phyloP scores from a whole-genome alignment of 1,140 invertebrate species.

The Calliphora vicina region DNA sequence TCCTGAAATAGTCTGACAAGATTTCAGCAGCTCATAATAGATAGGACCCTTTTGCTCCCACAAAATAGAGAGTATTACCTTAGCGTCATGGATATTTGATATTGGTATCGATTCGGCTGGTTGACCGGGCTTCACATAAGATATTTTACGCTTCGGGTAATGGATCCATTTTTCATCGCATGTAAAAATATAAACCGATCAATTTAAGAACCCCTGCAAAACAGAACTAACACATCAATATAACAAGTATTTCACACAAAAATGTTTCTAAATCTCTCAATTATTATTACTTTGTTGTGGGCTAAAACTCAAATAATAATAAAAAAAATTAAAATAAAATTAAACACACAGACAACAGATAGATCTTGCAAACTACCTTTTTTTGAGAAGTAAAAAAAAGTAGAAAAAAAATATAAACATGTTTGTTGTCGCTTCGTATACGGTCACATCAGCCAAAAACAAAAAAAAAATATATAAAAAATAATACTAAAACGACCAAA shows the following conservation, averaged over 20 bases:
- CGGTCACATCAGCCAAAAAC: slow-evolving; percentile 30
- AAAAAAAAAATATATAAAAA: not conserved
- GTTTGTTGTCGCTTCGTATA: slow-evolving; percentile 22
- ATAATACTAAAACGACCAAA: not conserved
- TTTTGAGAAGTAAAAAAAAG: not conserved
- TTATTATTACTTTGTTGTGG: not conserved
- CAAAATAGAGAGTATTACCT: no score
- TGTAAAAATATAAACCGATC: no score
- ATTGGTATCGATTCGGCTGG: no score
- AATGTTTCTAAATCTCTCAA: not conserved
- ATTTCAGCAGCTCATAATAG: no score
- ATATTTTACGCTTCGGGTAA: no score
- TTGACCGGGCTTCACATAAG: no score
- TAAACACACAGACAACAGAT: not conserved
- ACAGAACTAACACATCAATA: not conserved
- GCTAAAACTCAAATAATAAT: slow-evolving; percentile 1
- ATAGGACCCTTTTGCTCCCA: no score
- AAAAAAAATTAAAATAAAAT: not conserved
- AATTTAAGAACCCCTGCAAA: not conserved
- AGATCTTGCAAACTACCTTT: not conserved
- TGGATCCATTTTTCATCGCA: no score
- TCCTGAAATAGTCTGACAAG: no score
- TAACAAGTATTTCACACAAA: not conserved
- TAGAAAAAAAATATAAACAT: not conserved
- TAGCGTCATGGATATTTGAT: no score